Conservation (phyloP, 1,140 invertebrate genomes). For the Euura lappo region DNA sequence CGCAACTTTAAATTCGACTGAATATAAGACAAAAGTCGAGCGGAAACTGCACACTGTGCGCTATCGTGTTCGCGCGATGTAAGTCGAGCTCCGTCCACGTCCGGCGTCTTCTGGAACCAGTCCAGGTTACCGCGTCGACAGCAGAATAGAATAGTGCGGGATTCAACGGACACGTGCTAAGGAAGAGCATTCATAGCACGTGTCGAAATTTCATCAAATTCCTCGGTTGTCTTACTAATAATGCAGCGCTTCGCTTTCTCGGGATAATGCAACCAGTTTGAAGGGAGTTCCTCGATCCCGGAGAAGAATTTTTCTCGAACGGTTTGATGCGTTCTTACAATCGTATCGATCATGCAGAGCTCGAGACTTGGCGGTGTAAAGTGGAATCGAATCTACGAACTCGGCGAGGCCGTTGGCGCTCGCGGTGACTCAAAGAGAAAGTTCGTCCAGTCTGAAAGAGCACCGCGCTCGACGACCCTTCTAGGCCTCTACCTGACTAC, state of each 20-base stretch:
- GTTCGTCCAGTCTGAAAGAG: neutral
- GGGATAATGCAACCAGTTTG: too few species aligned
- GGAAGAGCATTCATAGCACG: neutral
- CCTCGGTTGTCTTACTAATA: too few species aligned
- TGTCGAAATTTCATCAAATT: neutral
- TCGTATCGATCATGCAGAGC: neutral
- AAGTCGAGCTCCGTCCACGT: neutral
- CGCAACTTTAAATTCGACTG: too few species aligned
- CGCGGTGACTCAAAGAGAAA: constrained; percentile 4
- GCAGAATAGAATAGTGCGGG: neutral
- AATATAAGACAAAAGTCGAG: neutral
- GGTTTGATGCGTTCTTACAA: neutral
- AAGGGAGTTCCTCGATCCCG: too few species aligned
- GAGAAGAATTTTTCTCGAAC: neutral
- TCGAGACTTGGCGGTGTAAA: neutral
- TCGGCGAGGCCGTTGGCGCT: neutral
- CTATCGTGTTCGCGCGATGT: neutral
- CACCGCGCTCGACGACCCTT: neutral
- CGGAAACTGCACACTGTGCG: neutral
- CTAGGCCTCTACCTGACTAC: too few species aligned
- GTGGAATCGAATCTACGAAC: neutral
- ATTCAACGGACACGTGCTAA: neutral
- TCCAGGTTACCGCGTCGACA: neutral
- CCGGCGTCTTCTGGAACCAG: neutral
- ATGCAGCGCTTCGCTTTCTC: too few species aligned